These are phyloP conservation scores for Xerus inauris DNA, from an alignment of 2,113 vertebrate genomes.

Conservation along the genomic window DNA sequence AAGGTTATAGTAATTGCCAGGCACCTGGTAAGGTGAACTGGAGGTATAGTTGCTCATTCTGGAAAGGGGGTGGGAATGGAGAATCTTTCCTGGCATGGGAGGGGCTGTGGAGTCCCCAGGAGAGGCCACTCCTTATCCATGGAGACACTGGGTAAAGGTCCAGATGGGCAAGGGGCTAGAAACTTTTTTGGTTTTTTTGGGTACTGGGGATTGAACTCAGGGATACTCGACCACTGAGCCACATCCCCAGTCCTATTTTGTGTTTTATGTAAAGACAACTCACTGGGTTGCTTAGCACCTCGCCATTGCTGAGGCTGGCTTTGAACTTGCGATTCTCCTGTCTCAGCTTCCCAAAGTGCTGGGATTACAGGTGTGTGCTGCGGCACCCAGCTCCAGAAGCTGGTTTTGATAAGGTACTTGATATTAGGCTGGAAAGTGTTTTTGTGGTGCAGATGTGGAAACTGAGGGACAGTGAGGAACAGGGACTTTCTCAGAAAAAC, in stretches of 20 bases:
- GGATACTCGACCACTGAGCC: too few relatives aligned
- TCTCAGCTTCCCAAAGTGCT: too few relatives aligned
- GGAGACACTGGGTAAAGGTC: background rate
- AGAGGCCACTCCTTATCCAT: background rate
- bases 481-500: constrained; percentile 8
- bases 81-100: background rate
- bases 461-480: background rate
- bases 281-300: too few relatives aligned
- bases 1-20: background rate
- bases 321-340: too few relatives aligned
- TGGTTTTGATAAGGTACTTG: constrained; percentile 25
- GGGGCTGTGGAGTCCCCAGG: background rate
- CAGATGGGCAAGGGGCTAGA: background rate
- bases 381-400: too few relatives aligned
- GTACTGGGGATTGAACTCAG: too few relatives aligned
- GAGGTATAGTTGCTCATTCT: background rate
- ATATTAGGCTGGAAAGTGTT: constrained; percentile 17
- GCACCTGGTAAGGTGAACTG: background rate
- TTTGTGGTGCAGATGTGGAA: background rate
- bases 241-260: too few relatives aligned
- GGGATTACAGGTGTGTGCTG: too few relatives aligned
- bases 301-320: too few relatives aligned
- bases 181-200: background rate
- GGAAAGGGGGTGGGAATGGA: background rate
- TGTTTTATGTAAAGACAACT: too few relatives aligned